These are phyloP conservation scores for Andricus grossulariae DNA, from an alignment of 1,140 invertebrate species.

Conservation along the genomic window DNA sequence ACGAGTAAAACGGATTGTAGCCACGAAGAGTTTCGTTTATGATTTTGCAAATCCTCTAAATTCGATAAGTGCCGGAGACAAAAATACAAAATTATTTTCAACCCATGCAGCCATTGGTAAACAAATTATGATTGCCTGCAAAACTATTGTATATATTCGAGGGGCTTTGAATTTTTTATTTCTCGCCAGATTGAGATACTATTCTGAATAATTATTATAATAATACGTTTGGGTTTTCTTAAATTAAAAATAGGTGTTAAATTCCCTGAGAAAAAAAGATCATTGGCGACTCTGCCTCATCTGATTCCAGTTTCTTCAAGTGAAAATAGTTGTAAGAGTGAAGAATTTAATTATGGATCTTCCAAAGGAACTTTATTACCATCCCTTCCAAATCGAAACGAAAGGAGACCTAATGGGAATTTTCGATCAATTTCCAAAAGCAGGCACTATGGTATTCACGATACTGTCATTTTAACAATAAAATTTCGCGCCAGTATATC, in stretches of 20 bases:
- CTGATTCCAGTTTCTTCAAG: not conserved
- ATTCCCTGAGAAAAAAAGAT: not conserved
- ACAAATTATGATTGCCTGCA: not conserved
- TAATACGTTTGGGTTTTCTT: too few species aligned
- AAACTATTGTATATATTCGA: too few species aligned
- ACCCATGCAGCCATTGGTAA: not conserved
- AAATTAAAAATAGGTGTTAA: not conserved
- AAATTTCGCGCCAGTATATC: not conserved
- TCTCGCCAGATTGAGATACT: too few species aligned
- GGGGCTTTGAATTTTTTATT: too few species aligned
- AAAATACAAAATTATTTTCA: not conserved
- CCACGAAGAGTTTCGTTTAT: not conserved
- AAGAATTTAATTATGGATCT: not conserved
- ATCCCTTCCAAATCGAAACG: not conserved
- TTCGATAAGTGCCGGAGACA: not conserved
- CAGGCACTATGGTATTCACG: not conserved
- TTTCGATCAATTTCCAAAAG: not conserved
- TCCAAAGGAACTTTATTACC: not conserved
- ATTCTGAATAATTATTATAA: too few species aligned
- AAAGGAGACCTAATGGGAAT: not conserved
- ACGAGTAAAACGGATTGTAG: not conserved
- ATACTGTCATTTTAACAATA: too few species aligned
- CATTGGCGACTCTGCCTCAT: not conserved
- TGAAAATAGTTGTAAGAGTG: not conserved
- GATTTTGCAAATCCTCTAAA: slow-evolving; percentile 12